A percentile compares a stretch with the other conserved stretches of the same genome.
These are phyloP conservation scores for Unio delphinus DNA, from an alignment of 2,888 invertebrate genomes.

Conservation along the genomic window DNA sequence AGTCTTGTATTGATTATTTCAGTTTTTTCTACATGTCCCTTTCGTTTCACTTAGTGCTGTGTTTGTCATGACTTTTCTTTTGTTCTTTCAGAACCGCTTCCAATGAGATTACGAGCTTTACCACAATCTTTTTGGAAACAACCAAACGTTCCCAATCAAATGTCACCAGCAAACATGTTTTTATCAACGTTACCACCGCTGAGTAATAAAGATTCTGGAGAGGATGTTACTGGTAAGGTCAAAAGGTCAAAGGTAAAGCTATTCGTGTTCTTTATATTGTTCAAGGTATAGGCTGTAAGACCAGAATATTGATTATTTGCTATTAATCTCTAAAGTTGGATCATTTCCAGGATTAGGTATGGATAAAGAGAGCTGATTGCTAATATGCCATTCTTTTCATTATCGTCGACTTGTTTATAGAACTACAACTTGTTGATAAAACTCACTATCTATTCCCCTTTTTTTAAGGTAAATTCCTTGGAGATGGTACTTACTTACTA, in stretches of 20 bases:
- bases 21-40: too few species aligned
- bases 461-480: too few species aligned
- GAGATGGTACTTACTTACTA: too few species aligned
- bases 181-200: constrained; percentile 70
- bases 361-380: too few species aligned
- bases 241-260: neutral
- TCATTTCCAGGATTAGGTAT: too few species aligned
- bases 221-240: constrained; percentile 62
- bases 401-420: too few species aligned
- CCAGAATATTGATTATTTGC: too few species aligned
- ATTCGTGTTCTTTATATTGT: neutral
- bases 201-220: constrained; percentile 59
- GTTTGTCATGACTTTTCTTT: neutral
- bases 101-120: constrained; percentile 74
- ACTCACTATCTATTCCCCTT: too few species aligned
- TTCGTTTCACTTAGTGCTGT: neutral
- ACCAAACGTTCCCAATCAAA: constrained; percentile 72
- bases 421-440: too few species aligned
- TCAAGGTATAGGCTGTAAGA: neutral
- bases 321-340: too few species aligned
- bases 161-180: constrained; percentile 72
- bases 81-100: constrained; percentile 72
- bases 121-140: constrained; percentile 76
- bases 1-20: too few species aligned
- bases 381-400: too few species aligned